Percentiles rank a stretch among this genome's conserved stretches.
Conservation (phyloP, 2,888 invertebrate species). For the Mimumesa dahlbomi region DNA sequence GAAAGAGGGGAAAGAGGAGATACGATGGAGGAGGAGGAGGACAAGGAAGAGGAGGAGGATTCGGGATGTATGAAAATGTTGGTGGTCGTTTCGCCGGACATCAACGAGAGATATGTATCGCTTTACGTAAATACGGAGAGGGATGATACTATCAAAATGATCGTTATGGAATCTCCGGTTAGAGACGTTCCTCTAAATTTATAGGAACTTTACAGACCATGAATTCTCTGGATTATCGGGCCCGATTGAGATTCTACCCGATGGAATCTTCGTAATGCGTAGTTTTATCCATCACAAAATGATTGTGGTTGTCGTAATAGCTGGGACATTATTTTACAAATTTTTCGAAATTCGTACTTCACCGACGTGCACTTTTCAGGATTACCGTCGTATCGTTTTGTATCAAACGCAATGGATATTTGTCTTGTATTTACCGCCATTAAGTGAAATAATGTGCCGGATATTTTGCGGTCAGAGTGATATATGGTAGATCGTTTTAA, state of each 20-base stretch:
- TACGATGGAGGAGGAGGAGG: not conserved
- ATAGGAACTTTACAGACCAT: conserved; percentile 37
- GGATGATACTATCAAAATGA: conserved; percentile 34
- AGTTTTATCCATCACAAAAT: conserved; percentile 45
- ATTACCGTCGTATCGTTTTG: conserved; percentile 3
- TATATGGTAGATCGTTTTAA: not conserved
- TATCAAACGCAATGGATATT: not conserved
- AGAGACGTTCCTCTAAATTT: conserved; percentile 38
- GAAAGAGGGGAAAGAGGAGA: not conserved
- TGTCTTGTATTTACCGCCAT: not conserved
- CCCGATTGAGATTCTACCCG: conserved; percentile 38
- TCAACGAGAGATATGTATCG: conserved; percentile 37
- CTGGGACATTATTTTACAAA: conserved; percentile 18
- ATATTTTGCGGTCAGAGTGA: not conserved
- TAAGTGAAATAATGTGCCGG: not conserved
- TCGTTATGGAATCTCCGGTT: conserved; percentile 42
- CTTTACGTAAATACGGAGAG: conserved; percentile 50
- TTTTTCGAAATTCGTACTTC: conserved; percentile 14
- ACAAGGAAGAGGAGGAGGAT: too few relatives aligned
- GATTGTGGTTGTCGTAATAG: conserved; percentile 37
- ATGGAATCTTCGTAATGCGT: conserved; percentile 33
- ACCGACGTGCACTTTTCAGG: conserved; percentile 41
- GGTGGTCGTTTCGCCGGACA: conserved; percentile 30
- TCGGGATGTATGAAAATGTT: conserved; percentile 11
- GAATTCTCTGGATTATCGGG: conserved; percentile 42